Percentiles rank a stretch among this genome's conserved stretches.
Conservation (phyloP, 2,888 invertebrate species). For the Dorcus hopei region DNA sequence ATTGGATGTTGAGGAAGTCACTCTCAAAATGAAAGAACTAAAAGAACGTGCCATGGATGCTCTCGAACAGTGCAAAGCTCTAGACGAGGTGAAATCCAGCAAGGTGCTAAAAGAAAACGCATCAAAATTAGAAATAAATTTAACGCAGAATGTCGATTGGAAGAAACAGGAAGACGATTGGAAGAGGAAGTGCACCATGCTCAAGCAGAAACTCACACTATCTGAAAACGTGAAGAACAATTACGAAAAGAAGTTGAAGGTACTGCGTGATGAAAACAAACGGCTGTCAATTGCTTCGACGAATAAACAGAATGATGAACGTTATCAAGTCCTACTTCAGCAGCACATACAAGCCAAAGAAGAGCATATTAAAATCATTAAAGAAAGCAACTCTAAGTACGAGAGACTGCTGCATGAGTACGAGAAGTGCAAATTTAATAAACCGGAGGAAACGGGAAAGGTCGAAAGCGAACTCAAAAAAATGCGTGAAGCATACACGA, state of each 20-base stretch:
- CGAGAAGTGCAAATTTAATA: conserved; percentile 13
- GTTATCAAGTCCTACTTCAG: conserved; percentile 31
- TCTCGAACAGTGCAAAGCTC: conserved; percentile 26
- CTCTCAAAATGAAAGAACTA: conserved; percentile 30
- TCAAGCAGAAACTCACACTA: conserved; percentile 33
- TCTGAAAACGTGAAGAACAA: conserved; percentile 30
- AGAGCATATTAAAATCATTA: conserved; percentile 32
- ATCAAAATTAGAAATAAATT: background rate
- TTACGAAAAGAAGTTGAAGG: conserved; percentile 35
- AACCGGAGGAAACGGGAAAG: conserved; percentile 10
- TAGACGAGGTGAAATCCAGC: conserved; percentile 19
- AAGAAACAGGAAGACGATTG: conserved; percentile 33
- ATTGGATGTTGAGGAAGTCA: conserved; percentile 27
- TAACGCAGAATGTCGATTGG: conserved; percentile 12
- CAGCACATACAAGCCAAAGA: conserved; percentile 32
- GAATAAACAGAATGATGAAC: conserved; percentile 24
- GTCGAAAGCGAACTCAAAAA: conserved; percentile 28
- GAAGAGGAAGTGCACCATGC: conserved; percentile 31
- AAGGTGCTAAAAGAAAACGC: conserved; percentile 23
- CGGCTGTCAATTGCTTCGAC: conserved; percentile 16
- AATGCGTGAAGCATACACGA: conserved; percentile 39
- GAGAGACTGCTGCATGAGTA: conserved; percentile 28
- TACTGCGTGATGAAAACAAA: conserved; percentile 36
- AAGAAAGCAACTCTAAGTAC: conserved; percentile 29
- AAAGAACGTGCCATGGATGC: conserved; percentile 29